A percentile compares a stretch with the other conserved stretches of the same genome.
Evolutionary conservation across 92 coral and sea anemone species (phyloP).

Genomic region (Parazoanthus swiftii): DNA sequence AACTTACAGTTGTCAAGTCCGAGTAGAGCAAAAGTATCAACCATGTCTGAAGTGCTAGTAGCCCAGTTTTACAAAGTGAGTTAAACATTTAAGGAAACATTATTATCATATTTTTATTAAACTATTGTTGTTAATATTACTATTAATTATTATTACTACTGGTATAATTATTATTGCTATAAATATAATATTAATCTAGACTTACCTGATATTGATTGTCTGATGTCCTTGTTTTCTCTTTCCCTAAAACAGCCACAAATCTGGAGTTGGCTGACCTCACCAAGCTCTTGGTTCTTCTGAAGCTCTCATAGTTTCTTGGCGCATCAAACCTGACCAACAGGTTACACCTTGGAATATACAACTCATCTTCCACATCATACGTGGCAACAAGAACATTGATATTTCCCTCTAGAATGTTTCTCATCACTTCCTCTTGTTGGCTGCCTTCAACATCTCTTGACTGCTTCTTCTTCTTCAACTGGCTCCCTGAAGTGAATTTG

Average conservation of each 20-base stretch:
- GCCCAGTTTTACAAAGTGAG: no score
- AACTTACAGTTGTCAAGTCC: no score
- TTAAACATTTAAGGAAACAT: no score
- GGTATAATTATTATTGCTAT: no score
- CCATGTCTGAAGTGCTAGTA: no score
- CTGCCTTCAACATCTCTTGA: slow-evolving; percentile 32
- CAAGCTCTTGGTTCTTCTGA: slow-evolving; percentile 58
- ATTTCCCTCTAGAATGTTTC: slow-evolving; percentile 60
- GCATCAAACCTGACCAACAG: slow-evolving; percentile 72
- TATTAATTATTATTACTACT: no score
- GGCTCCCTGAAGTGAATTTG: slow-evolving; percentile 48
- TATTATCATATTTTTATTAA: no score
- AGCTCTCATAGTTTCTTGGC: slow-evolving; percentile 66
- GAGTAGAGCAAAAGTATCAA: no score
- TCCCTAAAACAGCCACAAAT: slow-evolving; percentile 56
- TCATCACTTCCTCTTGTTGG: slow-evolving; percentile 46
- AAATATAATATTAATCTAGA: no score
- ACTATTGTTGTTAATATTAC: no score
- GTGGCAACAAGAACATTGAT: slow-evolving; percentile 77
- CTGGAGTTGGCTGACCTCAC: slow-evolving; percentile 60
- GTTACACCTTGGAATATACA: slow-evolving; percentile 66
- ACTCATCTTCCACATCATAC: slow-evolving; percentile 56
- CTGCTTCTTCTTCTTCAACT: slow-evolving; percentile 38
- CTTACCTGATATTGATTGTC: slow-evolving; percentile 31
- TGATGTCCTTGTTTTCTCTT: slow-evolving; percentile 18